Evolutionary conservation across 2,888 invertebrate species (phyloP), one percentile per base, ranked within the genome.

Genomic region (Toxonevra muliebris): DNA sequence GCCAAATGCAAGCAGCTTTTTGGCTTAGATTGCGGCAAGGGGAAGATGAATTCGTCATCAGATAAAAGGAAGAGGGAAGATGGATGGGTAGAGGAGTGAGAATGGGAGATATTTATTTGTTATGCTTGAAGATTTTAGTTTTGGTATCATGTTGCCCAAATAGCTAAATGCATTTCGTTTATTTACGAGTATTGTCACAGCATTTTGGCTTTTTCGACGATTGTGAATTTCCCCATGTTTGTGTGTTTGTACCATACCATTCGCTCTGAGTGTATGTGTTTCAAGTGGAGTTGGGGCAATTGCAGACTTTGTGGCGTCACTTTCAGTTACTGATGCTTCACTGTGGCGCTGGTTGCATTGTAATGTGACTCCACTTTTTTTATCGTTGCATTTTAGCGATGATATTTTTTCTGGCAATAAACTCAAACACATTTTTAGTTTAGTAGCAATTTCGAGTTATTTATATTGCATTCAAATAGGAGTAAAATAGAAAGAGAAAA

Each of bases 321-420:
- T 65, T 58, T 48, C 53, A 58, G 65, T 65, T 65, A 65, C 58
- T 65, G 65, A 65, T 65, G 65, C 42, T 59, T 52, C 52, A 52
- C 11, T 58, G 17, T 50, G 12, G 48, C 13, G 48, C 15, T 15
- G 48, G 48, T 10, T 15, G 45, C 11, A 12, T 13, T 10, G 45
- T 45, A 41, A 30, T 50, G 64, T 48, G 19, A 43, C 62, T 30
- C 13, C 20, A 55, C 53, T 57, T 50, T 30, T 57, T 19, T 43
- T n/a, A 15, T 48, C 13, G 50, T 30, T 50, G 30, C 41, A 19
- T 63, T 11, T 55, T 45, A 30, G 15, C 43, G 17, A 30, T 30
- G 30, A 2, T 4, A 4, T 30, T 30, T 30, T 30, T 30, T 30
- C 30, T 48, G 48, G 9, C 48, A 48, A 48, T 5, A 13, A 48